phyloP scores from a whole-genome alignment of 2,113 vertebrate genomes.

The Mobula birostris region DNA sequence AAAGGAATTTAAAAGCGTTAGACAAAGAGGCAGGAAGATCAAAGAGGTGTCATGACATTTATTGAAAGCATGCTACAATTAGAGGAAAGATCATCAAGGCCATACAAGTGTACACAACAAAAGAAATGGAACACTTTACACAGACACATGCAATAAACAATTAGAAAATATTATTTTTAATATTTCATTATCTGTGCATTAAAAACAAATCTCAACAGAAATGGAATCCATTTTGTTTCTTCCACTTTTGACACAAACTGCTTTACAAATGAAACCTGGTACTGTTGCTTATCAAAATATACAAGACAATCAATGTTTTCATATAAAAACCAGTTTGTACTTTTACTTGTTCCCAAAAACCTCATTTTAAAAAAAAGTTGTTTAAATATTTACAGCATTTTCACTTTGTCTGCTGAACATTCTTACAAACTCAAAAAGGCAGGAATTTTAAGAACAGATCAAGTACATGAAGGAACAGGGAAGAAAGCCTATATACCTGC shows the following conservation, averaged over 20 bases:
- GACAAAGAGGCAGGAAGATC: conserved; percentile 64
- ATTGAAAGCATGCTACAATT: conserved; percentile 73
- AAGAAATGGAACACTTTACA: conserved; percentile 55
- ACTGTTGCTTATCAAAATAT: conserved; percentile 75
- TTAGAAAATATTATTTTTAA: conserved; percentile 76
- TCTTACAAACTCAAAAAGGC: conserved; percentile 55
- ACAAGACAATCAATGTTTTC: conserved; percentile 60
- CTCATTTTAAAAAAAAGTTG: conserved; percentile 50
- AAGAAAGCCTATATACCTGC: conserved; percentile 27
- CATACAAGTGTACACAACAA: conserved; percentile 58
- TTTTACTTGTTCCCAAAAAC: conserved; percentile 62
- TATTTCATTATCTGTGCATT: conserved; percentile 68
- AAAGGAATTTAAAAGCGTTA: conserved; percentile 40
- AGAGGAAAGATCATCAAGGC: conserved; percentile 54
- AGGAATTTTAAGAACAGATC: conserved; percentile 51
- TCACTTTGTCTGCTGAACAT: conserved; percentile 56
- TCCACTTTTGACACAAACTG: conserved; percentile 53
- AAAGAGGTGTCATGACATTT: conserved; percentile 67
- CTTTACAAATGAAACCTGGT: conserved; percentile 71
- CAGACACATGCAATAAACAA: conserved; percentile 64
- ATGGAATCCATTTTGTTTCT: conserved; percentile 57
- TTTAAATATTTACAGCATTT: conserved; percentile 68
- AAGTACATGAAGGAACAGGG: conserved; percentile 46
- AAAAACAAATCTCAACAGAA: conserved; percentile 62
- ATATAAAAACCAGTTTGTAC: conserved; percentile 69